phyloP scores from a whole-genome alignment of 1,140 invertebrate genomes.

The Melanaphis sacchari region DNA sequence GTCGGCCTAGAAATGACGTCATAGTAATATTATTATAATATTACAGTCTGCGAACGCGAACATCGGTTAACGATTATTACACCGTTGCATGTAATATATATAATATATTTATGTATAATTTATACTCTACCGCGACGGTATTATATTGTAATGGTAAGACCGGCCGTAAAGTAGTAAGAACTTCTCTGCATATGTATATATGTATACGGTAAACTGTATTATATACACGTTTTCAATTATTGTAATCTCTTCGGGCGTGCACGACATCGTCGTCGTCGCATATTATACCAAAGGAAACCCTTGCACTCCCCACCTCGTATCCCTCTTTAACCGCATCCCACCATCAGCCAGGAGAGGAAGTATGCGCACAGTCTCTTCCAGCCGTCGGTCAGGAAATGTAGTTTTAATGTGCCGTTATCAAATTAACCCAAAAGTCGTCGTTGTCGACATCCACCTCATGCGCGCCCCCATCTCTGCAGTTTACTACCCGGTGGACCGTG shows the following conservation, averaged over 20 bases:
- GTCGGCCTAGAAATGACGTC: background rate
- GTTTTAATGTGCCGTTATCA: slow-evolving; percentile 57
- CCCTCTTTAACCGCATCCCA: background rate
- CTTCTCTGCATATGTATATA: slow-evolving; percentile 15
- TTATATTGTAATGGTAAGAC: background rate
- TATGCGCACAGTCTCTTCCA: slow-evolving; percentile 35
- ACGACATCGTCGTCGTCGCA: background rate
- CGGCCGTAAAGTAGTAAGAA: slow-evolving; percentile 26
- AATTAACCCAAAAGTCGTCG: slow-evolving; percentile 56
- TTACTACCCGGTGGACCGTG: background rate
- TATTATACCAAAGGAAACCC: slow-evolving; percentile 41
- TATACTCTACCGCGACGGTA: slow-evolving; percentile 22
- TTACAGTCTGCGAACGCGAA: background rate
- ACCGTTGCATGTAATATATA: background rate
- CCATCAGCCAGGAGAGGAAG: background rate
- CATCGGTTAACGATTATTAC: background rate
- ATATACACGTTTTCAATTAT: slow-evolving; percentile 53
- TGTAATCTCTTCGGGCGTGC: slow-evolving; percentile 50
- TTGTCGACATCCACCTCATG: slow-evolving; percentile 45
- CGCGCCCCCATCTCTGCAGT: background rate
- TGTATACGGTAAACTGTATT: slow-evolving; percentile 7
- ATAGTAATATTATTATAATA: background rate
- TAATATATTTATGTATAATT: background rate
- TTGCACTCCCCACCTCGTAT: background rate
- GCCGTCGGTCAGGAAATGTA: slow-evolving; percentile 56